Base-by-base conservation (phyloP, 2,797 vertebrate species). In the Hippopotamyrus pictus region DNA sequence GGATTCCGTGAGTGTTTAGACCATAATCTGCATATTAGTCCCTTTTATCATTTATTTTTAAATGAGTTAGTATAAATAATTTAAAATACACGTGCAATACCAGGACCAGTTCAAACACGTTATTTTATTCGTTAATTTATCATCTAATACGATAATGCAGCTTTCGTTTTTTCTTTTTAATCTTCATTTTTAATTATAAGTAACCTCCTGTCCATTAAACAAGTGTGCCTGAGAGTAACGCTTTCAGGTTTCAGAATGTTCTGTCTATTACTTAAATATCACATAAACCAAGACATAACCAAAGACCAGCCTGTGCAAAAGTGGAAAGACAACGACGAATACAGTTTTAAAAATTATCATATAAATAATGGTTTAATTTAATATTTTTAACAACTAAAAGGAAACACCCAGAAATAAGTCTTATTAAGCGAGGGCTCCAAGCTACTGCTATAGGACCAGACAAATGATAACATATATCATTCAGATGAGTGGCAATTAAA, bases 401-500 rank as follows among this genome's bases (percentile, higher is more conserved):
- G 62, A 69, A 88, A 65, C 87, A 48, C 87, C 44, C 41, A 44
- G 19, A 19, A 8, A 91, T 90, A 90, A 90, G 85, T 90, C 82
- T 90, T 91, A 92, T 93, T 91, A 92, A 91, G 84, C 62, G 79
- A 91, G 53, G 89, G 92, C 92, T 93, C 91, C 90, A 91, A 93
- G 91, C 92, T 92, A 93, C 88, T 93, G 89, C 90, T 89, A 92
- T 91, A 94, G 90, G 89, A 93, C 90, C 90, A 91, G 91, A 91
- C 92, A 91, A 82, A 82, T 82, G 41, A 92, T 91, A 93, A 91
- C 91, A 92, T 93, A 89, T 90, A 92, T 93, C 91, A 93, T 92
- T 93, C 91, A 93, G 93, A 94, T 92, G 93, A 93, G 92, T 90
- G 91, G 92, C 93, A 95, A 95, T 96, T 95, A 95, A 94, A 95